These are phyloP conservation scores for Parnassius mnemosyne DNA, from an alignment of 2,888 invertebrate species.

Conservation along the genomic window DNA sequence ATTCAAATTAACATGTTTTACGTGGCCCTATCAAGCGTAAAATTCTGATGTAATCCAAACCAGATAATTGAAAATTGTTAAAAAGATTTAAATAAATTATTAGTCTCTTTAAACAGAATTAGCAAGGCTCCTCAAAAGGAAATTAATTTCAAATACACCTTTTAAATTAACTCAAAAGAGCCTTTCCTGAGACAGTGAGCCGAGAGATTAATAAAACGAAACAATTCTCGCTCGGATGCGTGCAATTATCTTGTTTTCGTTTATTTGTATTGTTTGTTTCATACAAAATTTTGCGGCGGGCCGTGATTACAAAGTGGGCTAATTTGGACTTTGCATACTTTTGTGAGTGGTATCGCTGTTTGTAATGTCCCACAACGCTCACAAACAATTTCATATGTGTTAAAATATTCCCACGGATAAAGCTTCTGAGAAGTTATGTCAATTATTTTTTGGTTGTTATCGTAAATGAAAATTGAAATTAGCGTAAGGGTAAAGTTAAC, in stretches of 20 bases:
- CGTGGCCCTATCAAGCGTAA: too few relatives aligned
- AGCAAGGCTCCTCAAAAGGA: conserved; percentile 1
- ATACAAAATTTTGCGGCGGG: conserved; percentile 2
- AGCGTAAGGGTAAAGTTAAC: too few relatives aligned
- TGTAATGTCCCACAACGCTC: background rate
- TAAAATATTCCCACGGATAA: too few relatives aligned
- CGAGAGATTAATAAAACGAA: conserved; percentile 12
- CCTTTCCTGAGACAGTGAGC: background rate
- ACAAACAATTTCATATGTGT: background rate
- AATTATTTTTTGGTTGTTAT: too few relatives aligned
- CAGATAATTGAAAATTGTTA: too few relatives aligned
- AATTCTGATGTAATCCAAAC: too few relatives aligned
- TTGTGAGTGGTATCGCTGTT: background rate
- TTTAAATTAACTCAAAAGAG: conserved; percentile 1
- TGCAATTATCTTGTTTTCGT: conserved; percentile 12
- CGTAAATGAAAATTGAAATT: too few relatives aligned
- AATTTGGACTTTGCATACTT: background rate
- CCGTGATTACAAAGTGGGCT: conserved; percentile 2
- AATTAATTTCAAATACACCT: conserved; percentile 7
- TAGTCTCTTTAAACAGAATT: background rate
- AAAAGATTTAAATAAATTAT: too few relatives aligned
- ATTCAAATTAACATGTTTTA: too few relatives aligned
- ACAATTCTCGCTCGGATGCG: conserved; percentile 14
- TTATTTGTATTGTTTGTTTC: conserved; percentile 2
- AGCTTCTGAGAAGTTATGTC: too few relatives aligned